Conservation (phyloP, 92 coral and sea anemone species). For the Micromussa lordhowensis region DNA sequence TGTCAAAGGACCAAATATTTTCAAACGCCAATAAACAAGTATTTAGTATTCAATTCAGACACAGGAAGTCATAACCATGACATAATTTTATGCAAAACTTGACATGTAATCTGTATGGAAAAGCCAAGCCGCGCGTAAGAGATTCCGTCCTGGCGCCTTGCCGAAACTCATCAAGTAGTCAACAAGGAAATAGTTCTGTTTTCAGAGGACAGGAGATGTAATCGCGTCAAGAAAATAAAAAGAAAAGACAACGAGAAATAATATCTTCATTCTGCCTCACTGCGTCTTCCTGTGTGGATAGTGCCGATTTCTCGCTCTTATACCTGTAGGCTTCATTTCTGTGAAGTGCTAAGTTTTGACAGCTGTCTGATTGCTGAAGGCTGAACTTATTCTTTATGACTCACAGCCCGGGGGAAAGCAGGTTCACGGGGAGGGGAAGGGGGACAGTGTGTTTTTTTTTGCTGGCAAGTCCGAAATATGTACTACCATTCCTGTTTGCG, state of each 20-base stretch:
- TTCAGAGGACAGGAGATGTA: background rate
- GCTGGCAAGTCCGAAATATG: too few species aligned
- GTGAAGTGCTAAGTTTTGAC: background rate
- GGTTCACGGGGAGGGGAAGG: too few species aligned
- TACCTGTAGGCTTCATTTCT: background rate
- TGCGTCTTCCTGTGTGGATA: background rate
- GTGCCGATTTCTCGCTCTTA: background rate
- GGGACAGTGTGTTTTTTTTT: too few species aligned
- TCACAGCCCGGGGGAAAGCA: background rate
- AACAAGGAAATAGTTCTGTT: background rate
- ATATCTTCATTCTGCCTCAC: background rate
- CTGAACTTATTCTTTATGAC: background rate
- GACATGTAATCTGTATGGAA: background rate
- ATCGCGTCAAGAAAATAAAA: too few species aligned
- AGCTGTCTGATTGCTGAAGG: background rate
- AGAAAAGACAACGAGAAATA: too few species aligned
- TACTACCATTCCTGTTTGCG: too few species aligned
- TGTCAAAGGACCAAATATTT: background rate
- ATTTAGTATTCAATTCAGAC: background rate
- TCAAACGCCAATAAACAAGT: background rate
- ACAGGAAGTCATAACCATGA: slow-evolving; percentile 5
- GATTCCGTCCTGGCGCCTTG: background rate
- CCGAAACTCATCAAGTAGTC: background rate
- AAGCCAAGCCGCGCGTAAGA: background rate
- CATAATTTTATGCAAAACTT: background rate